Conservation (phyloP, 2,113 vertebrate genomes). For the Sphyrna mokarran region DNA sequence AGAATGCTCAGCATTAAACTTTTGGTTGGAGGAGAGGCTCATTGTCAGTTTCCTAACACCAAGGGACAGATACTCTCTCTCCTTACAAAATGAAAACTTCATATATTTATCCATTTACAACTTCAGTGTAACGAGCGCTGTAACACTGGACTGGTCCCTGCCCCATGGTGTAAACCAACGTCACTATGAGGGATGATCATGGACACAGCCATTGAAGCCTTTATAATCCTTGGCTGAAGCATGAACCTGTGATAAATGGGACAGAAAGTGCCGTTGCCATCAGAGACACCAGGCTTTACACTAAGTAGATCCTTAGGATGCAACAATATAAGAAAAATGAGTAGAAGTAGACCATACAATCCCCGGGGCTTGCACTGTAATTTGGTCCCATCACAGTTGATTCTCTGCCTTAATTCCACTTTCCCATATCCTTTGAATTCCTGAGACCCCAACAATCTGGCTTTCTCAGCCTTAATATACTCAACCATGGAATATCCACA, state of each 20-base stretch:
- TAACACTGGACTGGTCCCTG: background rate
- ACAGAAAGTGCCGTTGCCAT: background rate
- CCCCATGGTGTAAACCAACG: background rate
- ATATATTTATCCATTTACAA: background rate
- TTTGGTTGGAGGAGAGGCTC: background rate
- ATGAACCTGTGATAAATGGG: background rate
- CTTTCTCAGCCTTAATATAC: too few relatives aligned
- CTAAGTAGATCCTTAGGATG: background rate
- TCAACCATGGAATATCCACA: too few relatives aligned
- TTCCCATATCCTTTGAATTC: too few relatives aligned
- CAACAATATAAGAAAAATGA: too few relatives aligned
- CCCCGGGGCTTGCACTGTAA: too few relatives aligned
- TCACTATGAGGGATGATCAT: background rate
- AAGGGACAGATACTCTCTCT: background rate
- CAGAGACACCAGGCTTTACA: too few relatives aligned
- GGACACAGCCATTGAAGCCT: background rate
- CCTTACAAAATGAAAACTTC: background rate
- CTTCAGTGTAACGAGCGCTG: background rate
- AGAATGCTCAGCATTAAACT: background rate
- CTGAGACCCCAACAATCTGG: too few relatives aligned
- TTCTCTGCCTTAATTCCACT: too few relatives aligned
- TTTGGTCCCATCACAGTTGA: too few relatives aligned
- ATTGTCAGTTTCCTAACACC: background rate
- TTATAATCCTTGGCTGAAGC: background rate
- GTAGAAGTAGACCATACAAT: too few relatives aligned